Conservation (phyloP, 2,888 invertebrate genomes). For the Uropetala carovei region DNA sequence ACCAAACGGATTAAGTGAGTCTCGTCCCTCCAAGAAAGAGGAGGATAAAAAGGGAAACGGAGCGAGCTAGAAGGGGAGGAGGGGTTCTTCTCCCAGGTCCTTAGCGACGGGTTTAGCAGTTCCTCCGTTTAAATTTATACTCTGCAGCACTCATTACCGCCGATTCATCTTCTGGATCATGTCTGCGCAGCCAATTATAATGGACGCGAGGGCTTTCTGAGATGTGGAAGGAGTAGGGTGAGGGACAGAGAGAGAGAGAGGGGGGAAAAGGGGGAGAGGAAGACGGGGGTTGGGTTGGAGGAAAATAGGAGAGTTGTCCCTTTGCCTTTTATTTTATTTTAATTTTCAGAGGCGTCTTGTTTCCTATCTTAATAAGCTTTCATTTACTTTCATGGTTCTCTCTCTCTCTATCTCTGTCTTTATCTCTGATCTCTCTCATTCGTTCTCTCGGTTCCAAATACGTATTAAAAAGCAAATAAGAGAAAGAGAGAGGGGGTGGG, state of each 20-base stretch:
- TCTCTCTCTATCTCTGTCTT: neutral
- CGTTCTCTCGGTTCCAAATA: neutral
- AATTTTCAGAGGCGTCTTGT: neutral
- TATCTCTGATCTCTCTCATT: neutral
- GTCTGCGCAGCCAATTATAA: constrained; percentile 40
- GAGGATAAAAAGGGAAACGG: neutral
- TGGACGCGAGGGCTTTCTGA: neutral
- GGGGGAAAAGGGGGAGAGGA: neutral
- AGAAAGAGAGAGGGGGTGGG: no score
- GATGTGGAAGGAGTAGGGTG: neutral
- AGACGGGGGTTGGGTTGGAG: neutral
- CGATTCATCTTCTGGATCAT: constrained; percentile 42
- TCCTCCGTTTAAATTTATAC: constrained; percentile 33
- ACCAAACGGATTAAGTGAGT: neutral
- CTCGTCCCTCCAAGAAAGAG: neutral
- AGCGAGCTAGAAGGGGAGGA: neutral
- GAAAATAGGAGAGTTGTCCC: neutral
- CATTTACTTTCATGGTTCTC: neutral
- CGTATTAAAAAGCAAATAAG: neutral
- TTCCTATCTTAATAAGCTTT: neutral
- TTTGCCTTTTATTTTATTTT: neutral
- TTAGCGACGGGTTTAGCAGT: neutral
- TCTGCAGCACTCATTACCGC: constrained; percentile 15
- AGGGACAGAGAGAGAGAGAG: neutral
- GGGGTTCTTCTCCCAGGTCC: neutral